Base-by-base conservation (phyloP, 1,140 invertebrate genomes). In the Holcopasites calliopsidis region DNA sequence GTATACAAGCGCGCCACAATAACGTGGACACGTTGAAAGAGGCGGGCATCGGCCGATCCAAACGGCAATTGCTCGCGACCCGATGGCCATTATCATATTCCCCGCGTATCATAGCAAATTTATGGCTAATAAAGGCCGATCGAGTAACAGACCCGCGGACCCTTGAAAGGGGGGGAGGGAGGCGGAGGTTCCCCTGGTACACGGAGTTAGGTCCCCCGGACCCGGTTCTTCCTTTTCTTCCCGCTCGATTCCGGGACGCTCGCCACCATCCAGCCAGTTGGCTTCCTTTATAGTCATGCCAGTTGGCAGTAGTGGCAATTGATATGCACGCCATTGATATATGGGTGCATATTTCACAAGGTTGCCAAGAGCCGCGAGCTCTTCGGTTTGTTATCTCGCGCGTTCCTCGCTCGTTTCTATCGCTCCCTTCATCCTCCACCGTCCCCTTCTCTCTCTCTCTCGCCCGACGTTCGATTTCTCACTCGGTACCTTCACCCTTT, bases 231-330 rank as follows among this genome's bases (percentile, higher is more conserved):
- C 55, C 10, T 33, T 42, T 65, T 58, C 61, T 50, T 57, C 10
- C 21, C 33, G 33, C 52, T 64, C 65, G 66, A 76, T 82, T 65
- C 33, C 47, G 44, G 21, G 38, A 11, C 47, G 65, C 70, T 65
- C 35, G 42, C 70, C 69, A 61, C 44, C 61, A 82, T 69, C 61
- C 64, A 44, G 21, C 55, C 68, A 76, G 82, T 68, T 82, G 80
- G 80, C 57, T 49, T 70, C 69, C 78, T 84, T 84, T 84, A 84
- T 75, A 84, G 83, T 85, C 80, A 80, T 82, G 80, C 80, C 83
- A 79, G 76, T 85, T 85, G 83, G 80, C 84, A 85, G 76, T 85
- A 75, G 83, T 85, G 80, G 84, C 84, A 85, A 85, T 85, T 85
- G 84, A 85, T 85, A 85, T 81, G 76, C 84, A 49, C 70, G 62